Percentiles rank a stretch among this genome's conserved stretches.
phyloP scores from a whole-genome alignment of 2,113 vertebrate genomes.

The Cryptoleucopteryx plumbea region DNA sequence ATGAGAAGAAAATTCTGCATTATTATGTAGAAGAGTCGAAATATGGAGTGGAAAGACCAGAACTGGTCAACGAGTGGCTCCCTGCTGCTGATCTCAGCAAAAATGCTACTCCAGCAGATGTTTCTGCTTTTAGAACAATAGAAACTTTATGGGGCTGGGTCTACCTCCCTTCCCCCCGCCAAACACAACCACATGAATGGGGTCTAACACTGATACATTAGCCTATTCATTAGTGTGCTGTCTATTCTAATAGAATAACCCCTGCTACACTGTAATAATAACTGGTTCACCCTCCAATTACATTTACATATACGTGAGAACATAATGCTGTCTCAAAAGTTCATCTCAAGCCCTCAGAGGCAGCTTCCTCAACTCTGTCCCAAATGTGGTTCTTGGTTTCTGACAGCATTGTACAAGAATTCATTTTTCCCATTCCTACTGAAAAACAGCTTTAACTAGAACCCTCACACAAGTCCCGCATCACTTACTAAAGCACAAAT shows the following conservation, averaged over 20 bases:
- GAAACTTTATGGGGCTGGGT: slow-evolving; percentile 59
- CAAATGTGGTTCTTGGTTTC: not conserved
- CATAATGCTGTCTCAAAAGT: not conserved
- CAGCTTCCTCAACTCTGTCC: not conserved
- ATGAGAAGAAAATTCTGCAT: slow-evolving; percentile 18
- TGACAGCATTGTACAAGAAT: not conserved
- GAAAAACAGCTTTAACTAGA: not conserved
- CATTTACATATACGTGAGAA: accelerated
- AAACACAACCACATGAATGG: not conserved
- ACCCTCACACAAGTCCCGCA: not conserved
- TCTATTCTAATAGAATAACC: not conserved
- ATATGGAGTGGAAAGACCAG: slow-evolving; percentile 20
- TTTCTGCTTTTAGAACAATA: slow-evolving; percentile 63
- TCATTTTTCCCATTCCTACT: not conserved
- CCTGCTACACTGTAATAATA: not conserved
- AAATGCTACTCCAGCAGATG: slow-evolving; percentile 54
- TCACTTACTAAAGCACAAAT: not conserved
- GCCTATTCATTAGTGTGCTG: not conserved
- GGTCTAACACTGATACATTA: not conserved
- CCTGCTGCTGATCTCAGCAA: slow-evolving; percentile 62
- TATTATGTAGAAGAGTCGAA: slow-evolving; percentile 9
- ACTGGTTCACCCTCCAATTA: not conserved
- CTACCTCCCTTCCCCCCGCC: slow-evolving; percentile 15
- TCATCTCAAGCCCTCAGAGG: not conserved
- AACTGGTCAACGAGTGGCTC: slow-evolving; percentile 20